phyloP scores from a whole-genome alignment of 2,888 invertebrate species.

The Thereva nobilitata region DNA sequence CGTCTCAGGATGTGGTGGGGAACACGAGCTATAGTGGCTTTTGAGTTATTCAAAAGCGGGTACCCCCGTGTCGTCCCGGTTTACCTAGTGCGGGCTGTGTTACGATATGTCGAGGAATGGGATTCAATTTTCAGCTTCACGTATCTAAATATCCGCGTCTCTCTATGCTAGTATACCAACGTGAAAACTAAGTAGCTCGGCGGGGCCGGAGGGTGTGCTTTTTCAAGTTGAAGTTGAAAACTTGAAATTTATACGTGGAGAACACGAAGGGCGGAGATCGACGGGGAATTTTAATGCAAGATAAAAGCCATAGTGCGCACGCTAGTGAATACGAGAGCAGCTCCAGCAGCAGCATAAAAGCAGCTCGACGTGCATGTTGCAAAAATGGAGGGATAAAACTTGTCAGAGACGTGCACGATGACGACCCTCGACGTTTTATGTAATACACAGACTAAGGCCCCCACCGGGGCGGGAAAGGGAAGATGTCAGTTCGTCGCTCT shows the following conservation, averaged over 20 bases:
- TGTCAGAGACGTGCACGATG: constrained; percentile 25
- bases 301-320: constrained; percentile 29
- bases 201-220: constrained; percentile 24
- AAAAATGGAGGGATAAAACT: constrained; percentile 11
- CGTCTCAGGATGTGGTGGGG: no score
- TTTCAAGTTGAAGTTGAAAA: constrained; percentile 37
- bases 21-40: no score
- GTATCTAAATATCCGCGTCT: no score
- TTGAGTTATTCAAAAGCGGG: no score
- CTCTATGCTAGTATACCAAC: no score
- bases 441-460: constrained; percentile 25
- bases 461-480: not conserved
- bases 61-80: no score
- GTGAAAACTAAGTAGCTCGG: no score
- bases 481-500: constrained; percentile 27
- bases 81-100: no score
- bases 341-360: constrained; percentile 14
- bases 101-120: no score
- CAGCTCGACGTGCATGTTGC: constrained; percentile 11
- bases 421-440: constrained; percentile 34
- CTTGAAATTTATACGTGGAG: constrained; percentile 45
- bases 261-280: constrained; percentile 22
- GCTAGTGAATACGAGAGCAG: constrained; percentile 2
- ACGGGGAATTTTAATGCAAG: constrained; percentile 10
- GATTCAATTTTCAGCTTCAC: no score